phyloP scores from a whole-genome alignment of 2,113 vertebrate species.

The Kobus ellipsiprymnus region DNA sequence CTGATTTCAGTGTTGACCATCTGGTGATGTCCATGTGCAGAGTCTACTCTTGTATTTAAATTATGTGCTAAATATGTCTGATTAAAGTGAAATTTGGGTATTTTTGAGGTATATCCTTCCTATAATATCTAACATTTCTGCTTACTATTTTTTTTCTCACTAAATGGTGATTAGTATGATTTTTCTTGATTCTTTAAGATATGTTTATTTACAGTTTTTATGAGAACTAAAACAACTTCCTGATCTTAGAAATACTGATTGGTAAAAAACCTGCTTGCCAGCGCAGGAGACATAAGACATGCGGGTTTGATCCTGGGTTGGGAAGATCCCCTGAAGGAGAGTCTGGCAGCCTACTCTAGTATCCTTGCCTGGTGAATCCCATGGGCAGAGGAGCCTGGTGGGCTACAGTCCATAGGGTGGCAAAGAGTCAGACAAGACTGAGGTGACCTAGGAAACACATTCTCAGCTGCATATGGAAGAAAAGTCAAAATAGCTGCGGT shows the following conservation, averaged over 20 bases:
- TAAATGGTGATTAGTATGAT: not conserved
- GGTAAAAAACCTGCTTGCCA: not conserved
- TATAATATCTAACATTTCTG: not conserved
- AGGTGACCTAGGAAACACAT: not conserved
- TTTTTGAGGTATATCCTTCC: not conserved
- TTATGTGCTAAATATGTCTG: not conserved
- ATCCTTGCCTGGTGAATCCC: not conserved
- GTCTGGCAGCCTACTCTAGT: not conserved
- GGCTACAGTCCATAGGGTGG: not conserved
- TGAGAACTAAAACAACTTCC: not conserved
- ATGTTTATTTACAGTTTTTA: not conserved
- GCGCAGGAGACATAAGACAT: not conserved
- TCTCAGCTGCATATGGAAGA: not conserved
- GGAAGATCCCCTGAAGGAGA: not conserved
- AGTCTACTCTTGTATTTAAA: not conserved
- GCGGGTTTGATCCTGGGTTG: not conserved
- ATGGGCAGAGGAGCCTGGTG: not conserved
- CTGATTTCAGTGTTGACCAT: not conserved
- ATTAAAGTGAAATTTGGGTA: not conserved
- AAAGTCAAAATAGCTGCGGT: not conserved
- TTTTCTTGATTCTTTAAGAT: slow-evolving; percentile 3
- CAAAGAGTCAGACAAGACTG: not conserved
- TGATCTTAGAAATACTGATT: not conserved
- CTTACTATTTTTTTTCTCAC: not conserved
- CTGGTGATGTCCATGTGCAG: not conserved